These are phyloP conservation scores for Tadarida brasiliensis DNA, from an alignment of 2,797 vertebrate genomes.

Conservation along the genomic window DNA sequence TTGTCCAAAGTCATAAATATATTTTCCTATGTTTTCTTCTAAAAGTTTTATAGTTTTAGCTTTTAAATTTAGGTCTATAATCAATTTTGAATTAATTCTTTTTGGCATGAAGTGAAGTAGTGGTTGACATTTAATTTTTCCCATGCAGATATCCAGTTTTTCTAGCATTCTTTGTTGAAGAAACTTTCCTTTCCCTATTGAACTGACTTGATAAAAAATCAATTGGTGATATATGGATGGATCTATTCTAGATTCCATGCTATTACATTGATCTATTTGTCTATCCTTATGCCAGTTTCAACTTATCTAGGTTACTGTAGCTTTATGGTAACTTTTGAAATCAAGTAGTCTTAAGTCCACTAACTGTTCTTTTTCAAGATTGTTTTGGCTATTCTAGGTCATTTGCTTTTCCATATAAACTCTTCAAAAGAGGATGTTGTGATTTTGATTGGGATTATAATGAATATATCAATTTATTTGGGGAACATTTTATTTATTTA, in stretches of 20 bases:
- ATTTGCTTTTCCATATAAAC: constrained; percentile 3
- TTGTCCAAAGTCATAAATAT: constrained; percentile 21
- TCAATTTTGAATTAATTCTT: constrained; percentile 13
- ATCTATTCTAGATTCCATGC: not conserved
- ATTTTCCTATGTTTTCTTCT: constrained; percentile 10
- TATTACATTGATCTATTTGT: not conserved
- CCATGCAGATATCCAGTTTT: not conserved
- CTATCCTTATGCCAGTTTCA: not conserved
- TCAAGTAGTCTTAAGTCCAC: not conserved
- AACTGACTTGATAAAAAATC: constrained; percentile 25
- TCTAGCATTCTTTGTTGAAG: not conserved
- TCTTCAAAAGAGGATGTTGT: constrained; percentile 15
- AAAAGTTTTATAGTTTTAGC: constrained; percentile 25
- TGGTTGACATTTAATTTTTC: not conserved
- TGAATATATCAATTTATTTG: constrained; percentile 1
- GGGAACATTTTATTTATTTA: constrained; percentile 5
- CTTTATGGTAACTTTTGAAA: not conserved
- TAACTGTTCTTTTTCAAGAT: constrained; percentile 21
- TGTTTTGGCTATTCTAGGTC: not conserved
- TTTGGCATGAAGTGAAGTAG: not conserved
- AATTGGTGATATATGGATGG: not conserved
- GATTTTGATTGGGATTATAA: not conserved
- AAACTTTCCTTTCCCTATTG: constrained; percentile 24
- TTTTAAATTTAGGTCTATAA: constrained; percentile 56
- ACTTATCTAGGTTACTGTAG: constrained; percentile 26